These are phyloP conservation scores for Papilio demoleus DNA, from an alignment of 2,888 invertebrate species.

Conservation along the genomic window DNA sequence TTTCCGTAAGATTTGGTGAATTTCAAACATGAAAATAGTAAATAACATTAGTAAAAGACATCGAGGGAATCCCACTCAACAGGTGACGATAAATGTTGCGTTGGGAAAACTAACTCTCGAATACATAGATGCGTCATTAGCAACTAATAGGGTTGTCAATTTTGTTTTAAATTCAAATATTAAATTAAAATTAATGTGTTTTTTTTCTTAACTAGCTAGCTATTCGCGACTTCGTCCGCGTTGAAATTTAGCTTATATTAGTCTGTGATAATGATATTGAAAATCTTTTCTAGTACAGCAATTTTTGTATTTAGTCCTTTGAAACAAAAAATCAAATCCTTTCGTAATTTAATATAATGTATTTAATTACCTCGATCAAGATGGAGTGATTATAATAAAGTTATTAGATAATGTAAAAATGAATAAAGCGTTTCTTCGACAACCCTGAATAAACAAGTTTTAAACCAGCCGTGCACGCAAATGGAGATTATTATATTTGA, in stretches of 20 bases:
- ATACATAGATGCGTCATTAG: constrained; percentile 29
- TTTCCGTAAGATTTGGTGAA: neutral
- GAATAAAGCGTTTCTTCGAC: too few species aligned
- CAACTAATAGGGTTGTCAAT: constrained; percentile 27
- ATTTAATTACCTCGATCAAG: too few species aligned
- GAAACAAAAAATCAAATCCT: too few species aligned
- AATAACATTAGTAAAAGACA: neutral
- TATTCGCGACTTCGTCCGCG: too few species aligned
- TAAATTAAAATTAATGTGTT: neutral
- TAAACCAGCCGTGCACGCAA: neutral
- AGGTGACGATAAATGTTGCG: constrained; percentile 10
- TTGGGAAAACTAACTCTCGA: constrained; percentile 33
- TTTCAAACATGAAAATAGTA: neutral
- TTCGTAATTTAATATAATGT: too few species aligned
- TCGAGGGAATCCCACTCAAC: constrained; percentile 32
- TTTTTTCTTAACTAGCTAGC: too few species aligned
- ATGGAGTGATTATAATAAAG: too few species aligned
- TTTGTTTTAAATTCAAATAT: neutral
- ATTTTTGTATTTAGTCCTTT: too few species aligned
- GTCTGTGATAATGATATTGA: too few species aligned
- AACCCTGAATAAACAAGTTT: constrained; percentile 15
- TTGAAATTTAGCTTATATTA: too few species aligned
- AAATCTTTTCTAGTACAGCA: too few species aligned
- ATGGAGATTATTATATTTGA: constrained; percentile 1
- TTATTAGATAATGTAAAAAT: too few species aligned